A percentile compares a stretch with the other conserved stretches of the same genome.
These are phyloP conservation scores for Lysandra bellargus DNA, from an alignment of 2,888 invertebrate genomes.

Conservation along the genomic window DNA sequence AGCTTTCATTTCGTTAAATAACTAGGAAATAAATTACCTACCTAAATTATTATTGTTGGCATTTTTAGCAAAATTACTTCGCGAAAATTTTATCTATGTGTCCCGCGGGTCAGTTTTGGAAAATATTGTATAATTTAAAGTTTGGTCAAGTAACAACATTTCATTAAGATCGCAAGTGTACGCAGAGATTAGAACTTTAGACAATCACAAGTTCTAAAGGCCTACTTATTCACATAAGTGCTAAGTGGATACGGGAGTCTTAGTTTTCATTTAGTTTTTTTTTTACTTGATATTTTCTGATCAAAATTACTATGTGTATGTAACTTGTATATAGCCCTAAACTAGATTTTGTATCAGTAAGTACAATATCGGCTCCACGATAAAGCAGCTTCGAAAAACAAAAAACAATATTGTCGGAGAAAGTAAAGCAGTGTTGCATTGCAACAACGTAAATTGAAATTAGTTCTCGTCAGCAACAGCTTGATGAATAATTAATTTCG, in stretches of 20 bases:
- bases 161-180: neutral
- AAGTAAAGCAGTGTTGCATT: neutral
- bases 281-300: too few species aligned
- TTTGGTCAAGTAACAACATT: neutral
- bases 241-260: neutral
- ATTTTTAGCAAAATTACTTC: neutral
- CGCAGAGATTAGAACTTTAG: neutral
- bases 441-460: constrained; percentile 14
- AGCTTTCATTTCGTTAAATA: neutral
- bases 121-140: neutral
- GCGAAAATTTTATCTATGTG: neutral
- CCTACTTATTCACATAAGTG: neutral
- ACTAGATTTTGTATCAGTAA: neutral
- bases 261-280: neutral
- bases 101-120: neutral
- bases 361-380: neutral
- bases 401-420: neutral
- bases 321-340: neutral
- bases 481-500: constrained; percentile 34
- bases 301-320: neutral
- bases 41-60: neutral
- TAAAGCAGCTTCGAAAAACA: neutral
- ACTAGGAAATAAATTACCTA: constrained; percentile 1
- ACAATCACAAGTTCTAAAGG: neutral
- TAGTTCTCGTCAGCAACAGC: neutral